Evolutionary conservation across 1,140 invertebrate genomes (phyloP), one percentile per base, ranked within the genome.

Genomic region (Listronotus bonariensis): DNA sequence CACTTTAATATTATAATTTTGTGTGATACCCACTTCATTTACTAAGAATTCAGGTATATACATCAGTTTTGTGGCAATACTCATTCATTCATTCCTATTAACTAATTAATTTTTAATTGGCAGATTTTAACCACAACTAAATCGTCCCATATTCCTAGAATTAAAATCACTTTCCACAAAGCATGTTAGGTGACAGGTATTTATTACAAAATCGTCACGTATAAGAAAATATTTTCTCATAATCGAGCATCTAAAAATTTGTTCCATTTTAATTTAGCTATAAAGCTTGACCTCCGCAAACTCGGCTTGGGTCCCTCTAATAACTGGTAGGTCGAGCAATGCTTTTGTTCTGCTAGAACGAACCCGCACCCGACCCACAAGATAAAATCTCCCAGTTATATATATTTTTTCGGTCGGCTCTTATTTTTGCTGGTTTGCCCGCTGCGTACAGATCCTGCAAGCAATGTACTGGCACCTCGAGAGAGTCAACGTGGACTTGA

Each of bases 371-470:
- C 72, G 65, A 71, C 75, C 74, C 76, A 76, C 76, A 69, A 77
- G 76, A 77, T 77, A 76, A 75, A 76, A 77, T 77, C 76, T 74
- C 49, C 49, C 67, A 70, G 71, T 74, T 71, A 71, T 72, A 76
- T 78, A 76, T 71, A 75, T 76, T 77, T 76, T 77, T 77, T 77
- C 75, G 72, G 75, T 78, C 73, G 76, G 73, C 74, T 77, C 76
- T 78, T 73, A 77, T 76, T 78, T 78, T 77, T 78, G 76, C 75
- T 76, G 75, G 75, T 76, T 77, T 71, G 69, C 72, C 71, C 70
- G 73, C 70, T 77, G 73, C 75, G 72, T 76, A 73, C 75, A 76
- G 73, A 76, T 73, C 75, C 74, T 70, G 75, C 76, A 72, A 77
- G 74, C 77, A 56, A 74, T 77, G 76, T 78, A 74, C 73, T 74